phyloP scores from a whole-genome alignment of 2,797 vertebrate genomes.

The Danio aesculapii region DNA sequence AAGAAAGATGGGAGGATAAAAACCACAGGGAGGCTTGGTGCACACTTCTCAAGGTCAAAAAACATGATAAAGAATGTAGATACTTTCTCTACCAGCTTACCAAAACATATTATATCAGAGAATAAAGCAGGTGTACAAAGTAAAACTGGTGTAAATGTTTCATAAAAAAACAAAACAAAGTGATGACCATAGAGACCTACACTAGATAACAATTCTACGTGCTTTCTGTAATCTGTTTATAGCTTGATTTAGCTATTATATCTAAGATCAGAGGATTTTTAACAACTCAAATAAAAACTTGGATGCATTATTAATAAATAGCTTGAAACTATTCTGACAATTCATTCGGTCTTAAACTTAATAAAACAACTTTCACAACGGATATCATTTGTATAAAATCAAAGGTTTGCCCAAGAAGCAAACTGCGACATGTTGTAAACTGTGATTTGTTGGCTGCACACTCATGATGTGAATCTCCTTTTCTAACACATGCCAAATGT shows the following conservation, averaged over 20 bases:
- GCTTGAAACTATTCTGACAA: not conserved
- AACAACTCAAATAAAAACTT: not conserved
- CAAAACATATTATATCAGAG: slow-evolving; percentile 30
- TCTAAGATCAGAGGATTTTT: not conserved
- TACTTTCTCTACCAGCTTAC: slow-evolving; percentile 45
- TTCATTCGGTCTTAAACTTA: no score
- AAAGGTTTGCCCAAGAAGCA: no score
- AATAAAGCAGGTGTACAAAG: slow-evolving; percentile 2
- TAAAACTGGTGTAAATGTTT: slow-evolving; percentile 10
- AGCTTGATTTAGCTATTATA: not conserved
- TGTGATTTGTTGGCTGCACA: no score
- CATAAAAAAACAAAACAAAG: not conserved
- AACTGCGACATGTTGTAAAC: no score
- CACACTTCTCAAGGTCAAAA: slow-evolving; percentile 64
- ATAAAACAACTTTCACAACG: no score
- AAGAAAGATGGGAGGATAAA: slow-evolving; percentile 28
- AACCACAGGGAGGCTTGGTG: slow-evolving; percentile 50
- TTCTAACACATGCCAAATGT: no score
- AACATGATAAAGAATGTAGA: not conserved
- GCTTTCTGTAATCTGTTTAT: not conserved
- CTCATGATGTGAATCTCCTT: no score
- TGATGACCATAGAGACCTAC: not conserved
- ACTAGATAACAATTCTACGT: not conserved
- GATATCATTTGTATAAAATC: no score
- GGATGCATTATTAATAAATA: not conserved